phyloP scores from a whole-genome alignment of 2,888 invertebrate species.

The Alcis repandata region DNA sequence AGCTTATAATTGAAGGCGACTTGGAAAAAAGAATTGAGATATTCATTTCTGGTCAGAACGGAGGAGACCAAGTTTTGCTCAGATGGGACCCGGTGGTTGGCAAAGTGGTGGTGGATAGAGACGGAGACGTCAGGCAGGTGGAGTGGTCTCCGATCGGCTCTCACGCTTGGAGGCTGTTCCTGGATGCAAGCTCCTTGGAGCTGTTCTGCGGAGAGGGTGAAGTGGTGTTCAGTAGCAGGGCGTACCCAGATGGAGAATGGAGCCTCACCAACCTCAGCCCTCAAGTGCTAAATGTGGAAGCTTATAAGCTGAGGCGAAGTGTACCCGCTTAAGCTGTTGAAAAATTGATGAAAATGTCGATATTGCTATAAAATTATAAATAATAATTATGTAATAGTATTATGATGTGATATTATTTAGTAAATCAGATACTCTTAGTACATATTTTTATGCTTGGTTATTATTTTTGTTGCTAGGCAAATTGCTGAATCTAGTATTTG shows the following conservation, averaged over 20 bases:
- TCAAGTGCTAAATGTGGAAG: slow-evolving; percentile 63
- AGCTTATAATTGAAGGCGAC: slow-evolving; percentile 65
- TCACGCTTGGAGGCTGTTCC: slow-evolving; percentile 68
- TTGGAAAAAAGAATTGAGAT: slow-evolving; percentile 63
- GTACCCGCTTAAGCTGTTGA: slow-evolving; percentile 59
- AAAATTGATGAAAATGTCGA: background rate
- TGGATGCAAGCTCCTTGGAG: slow-evolving; percentile 78
- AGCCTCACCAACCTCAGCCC: slow-evolving; percentile 67
- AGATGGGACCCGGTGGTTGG: slow-evolving; percentile 65
- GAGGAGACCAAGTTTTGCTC: slow-evolving; percentile 63
- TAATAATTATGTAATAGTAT: background rate
- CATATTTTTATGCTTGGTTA: too few species aligned
- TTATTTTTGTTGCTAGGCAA: too few species aligned
- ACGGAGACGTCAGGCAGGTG: slow-evolving; percentile 72
- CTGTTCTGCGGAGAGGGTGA: slow-evolving; percentile 81
- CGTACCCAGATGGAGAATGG: slow-evolving; percentile 75
- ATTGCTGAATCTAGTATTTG: too few species aligned
- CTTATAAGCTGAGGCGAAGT: slow-evolving; percentile 67
- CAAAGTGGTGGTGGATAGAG: slow-evolving; percentile 70
- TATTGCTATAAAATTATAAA: background rate
- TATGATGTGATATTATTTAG: too few species aligned
- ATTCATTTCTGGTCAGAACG: slow-evolving; percentile 64
- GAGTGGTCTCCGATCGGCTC: slow-evolving; percentile 70
- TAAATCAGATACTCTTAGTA: too few species aligned
- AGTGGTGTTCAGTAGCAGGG: slow-evolving; percentile 77